Evolutionary conservation across 2,113 vertebrate species (phyloP).

Genomic region (Callionymus lyra): DNA sequence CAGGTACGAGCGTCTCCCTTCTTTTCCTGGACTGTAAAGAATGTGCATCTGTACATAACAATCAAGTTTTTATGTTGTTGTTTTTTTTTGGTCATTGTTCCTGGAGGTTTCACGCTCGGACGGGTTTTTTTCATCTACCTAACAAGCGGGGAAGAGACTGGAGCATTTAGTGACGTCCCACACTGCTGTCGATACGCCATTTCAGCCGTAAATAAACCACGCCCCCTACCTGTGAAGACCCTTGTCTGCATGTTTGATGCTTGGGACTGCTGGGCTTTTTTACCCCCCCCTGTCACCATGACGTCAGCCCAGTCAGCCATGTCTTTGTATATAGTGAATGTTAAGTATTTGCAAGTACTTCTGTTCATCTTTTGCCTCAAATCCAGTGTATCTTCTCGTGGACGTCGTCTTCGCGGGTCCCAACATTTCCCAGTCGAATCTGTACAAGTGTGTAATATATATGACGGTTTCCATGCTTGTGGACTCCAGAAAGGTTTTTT

Average conservation of each 20-base stretch:
- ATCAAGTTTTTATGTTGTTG: slow-evolving; percentile 67
- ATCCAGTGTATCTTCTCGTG: slow-evolving; percentile 65
- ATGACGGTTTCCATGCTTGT: slow-evolving; percentile 77
- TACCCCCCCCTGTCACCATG: slow-evolving; percentile 66
- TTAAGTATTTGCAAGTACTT: slow-evolving; percentile 85
- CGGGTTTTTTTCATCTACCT: slow-evolving; percentile 49
- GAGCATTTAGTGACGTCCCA: slow-evolving; percentile 76
- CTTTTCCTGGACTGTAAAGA: slow-evolving; percentile 73
- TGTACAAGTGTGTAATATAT: slow-evolving; percentile 64
- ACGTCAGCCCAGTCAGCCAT: slow-evolving; percentile 67
- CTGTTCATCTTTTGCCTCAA: slow-evolving; percentile 46
- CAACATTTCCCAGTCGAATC: slow-evolving; percentile 42
- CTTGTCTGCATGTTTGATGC: slow-evolving; percentile 89
- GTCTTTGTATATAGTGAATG: slow-evolving; percentile 90
- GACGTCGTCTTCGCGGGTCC: slow-evolving; percentile 53
- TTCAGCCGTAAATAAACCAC: slow-evolving; percentile 55
- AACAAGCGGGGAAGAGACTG: slow-evolving; percentile 52
- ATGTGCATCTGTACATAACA: slow-evolving; percentile 92
- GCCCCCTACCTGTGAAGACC: slow-evolving; percentile 26
- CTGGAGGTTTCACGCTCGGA: slow-evolving; percentile 41
- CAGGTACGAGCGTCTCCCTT: too few relatives aligned
- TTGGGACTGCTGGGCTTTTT: slow-evolving; percentile 74
- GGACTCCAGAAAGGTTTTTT: slow-evolving; percentile 31
- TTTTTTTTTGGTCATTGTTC: slow-evolving; percentile 68
- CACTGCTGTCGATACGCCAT: slow-evolving; percentile 87